These are phyloP conservation scores for Aspidoscelis tigris DNA, from an alignment of 2,113 vertebrate species.

Conservation along the genomic window DNA sequence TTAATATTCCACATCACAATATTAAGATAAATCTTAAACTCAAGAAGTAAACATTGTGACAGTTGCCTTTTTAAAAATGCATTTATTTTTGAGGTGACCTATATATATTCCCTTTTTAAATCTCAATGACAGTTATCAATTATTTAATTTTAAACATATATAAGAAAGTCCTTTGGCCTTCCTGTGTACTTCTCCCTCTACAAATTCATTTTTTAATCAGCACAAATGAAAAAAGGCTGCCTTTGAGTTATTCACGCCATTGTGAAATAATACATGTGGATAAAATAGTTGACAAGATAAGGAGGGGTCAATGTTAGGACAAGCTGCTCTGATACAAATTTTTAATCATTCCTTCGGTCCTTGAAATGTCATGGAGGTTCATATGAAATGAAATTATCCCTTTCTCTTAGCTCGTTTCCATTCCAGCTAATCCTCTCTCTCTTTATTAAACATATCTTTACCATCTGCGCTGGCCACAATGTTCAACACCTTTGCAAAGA, in stretches of 20 bases:
- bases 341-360: constrained; percentile 73
- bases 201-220: constrained; percentile 67
- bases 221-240: constrained; percentile 66
- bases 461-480: constrained; percentile 79
- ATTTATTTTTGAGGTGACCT: constrained; percentile 69
- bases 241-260: constrained; percentile 70
- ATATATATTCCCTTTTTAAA: constrained; percentile 58
- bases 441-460: constrained; percentile 84
- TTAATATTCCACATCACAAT: constrained; percentile 53
- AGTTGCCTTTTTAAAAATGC: constrained; percentile 69
- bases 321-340: constrained; percentile 57
- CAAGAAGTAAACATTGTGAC: constrained; percentile 67
- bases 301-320: constrained; percentile 60
- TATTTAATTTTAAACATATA: constrained; percentile 72
- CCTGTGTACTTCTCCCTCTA: constrained; percentile 71
- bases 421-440: constrained; percentile 75
- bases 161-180: constrained; percentile 69
- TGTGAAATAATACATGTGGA: constrained; percentile 53
- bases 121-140: constrained; percentile 64
- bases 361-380: constrained; percentile 76
- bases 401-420: constrained; percentile 77
- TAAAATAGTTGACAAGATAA: constrained; percentile 53
- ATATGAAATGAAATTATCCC: constrained; percentile 76
- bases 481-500: constrained; percentile 70
- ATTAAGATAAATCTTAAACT: constrained; percentile 68